phyloP scores from a whole-genome alignment of 2,797 vertebrate genomes.

The Denticeps clupeoides region DNA sequence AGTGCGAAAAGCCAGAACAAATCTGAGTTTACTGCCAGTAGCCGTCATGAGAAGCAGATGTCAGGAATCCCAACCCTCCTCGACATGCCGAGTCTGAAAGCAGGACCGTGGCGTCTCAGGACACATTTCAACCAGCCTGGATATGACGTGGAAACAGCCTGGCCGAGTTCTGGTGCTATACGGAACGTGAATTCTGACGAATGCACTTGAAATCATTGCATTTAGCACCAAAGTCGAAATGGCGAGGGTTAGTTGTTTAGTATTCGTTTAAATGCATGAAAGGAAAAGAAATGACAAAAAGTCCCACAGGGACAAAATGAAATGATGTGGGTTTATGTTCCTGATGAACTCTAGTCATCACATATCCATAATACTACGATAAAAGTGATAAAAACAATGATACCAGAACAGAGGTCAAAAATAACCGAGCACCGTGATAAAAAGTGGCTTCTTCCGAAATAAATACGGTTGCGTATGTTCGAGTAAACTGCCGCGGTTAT shows the following conservation, averaged over 20 bases:
- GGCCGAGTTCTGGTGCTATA: no score
- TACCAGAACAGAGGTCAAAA: constrained; percentile 30
- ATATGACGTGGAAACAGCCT: no score
- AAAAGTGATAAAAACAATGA: constrained; percentile 39
- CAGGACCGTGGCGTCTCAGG: not conserved
- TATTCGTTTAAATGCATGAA: constrained; percentile 35
- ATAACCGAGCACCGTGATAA: constrained; percentile 62
- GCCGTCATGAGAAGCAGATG: constrained; percentile 56
- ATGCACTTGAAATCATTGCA: constrained; percentile 35
- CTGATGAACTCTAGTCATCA: constrained; percentile 31
- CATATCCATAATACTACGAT: constrained; percentile 44
- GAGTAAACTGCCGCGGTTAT: constrained; percentile 46
- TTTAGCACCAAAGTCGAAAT: constrained; percentile 54
- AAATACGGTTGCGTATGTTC: constrained; percentile 57
- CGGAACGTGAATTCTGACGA: constrained; percentile 10
- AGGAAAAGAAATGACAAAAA: constrained; percentile 32
- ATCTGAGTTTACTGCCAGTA: constrained; percentile 47
- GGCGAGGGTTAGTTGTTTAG: constrained; percentile 47
- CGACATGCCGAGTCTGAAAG: no score
- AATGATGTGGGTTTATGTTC: constrained; percentile 29
- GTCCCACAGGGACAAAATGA: constrained; percentile 81
- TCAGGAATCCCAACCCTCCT: constrained; percentile 41
- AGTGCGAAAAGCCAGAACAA: constrained; percentile 51
- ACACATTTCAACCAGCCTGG: not conserved
- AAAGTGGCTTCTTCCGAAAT: constrained; percentile 60